Conservation (phyloP, 2,797 vertebrate genomes). For the Podarcis lilfordi region DNA sequence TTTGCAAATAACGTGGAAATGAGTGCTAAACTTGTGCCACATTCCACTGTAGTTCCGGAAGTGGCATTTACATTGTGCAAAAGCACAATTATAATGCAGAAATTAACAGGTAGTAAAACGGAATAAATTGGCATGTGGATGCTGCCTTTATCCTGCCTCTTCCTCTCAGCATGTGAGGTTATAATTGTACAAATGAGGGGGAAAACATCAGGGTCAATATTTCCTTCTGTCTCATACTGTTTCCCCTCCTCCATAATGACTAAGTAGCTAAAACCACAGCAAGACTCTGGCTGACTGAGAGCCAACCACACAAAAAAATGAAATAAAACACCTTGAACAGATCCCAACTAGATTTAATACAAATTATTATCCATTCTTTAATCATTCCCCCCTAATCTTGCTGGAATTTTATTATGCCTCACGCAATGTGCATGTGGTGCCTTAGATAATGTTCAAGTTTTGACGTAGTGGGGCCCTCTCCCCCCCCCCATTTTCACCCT, state of each 20-base stretch:
- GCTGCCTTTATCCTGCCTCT: background rate
- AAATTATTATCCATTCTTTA: slow-evolving; percentile 2
- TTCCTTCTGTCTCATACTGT: background rate
- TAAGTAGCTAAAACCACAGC: slow-evolving; percentile 2
- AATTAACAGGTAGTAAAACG: too few relatives aligned
- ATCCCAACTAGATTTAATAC: background rate
- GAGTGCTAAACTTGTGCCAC: too few relatives aligned
- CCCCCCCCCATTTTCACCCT: background rate
- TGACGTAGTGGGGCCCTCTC: background rate
- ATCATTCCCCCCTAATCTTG: background rate
- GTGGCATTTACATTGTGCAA: too few relatives aligned
- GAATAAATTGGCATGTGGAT: too few relatives aligned
- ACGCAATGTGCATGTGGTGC: background rate
- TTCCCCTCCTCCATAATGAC: background rate
- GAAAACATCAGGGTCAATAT: background rate
- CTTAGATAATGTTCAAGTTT: too few relatives aligned
- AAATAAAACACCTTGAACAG: background rate
- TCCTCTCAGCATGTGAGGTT: background rate
- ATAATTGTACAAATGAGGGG: background rate
- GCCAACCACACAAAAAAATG: background rate
- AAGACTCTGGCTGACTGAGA: background rate
- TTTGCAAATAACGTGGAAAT: too few relatives aligned
- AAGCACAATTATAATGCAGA: too few relatives aligned
- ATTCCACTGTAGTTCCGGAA: too few relatives aligned
- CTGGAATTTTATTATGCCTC: background rate